These are phyloP conservation scores for Drosophila nigricruria DNA, from an alignment of 2,888 invertebrate genomes.

Conservation along the genomic window DNA sequence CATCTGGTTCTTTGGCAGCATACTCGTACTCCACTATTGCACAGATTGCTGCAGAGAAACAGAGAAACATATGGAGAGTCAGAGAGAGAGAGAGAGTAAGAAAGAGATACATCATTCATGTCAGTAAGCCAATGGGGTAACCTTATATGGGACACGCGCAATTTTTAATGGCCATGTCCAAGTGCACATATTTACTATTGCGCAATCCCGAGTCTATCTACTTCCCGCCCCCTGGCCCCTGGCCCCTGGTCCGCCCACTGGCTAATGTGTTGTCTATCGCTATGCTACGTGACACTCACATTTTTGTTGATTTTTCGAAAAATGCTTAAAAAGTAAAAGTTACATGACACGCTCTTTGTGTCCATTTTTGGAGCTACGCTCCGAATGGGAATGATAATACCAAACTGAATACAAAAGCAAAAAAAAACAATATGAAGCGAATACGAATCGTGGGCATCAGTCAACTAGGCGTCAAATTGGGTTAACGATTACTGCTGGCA, in stretches of 20 bases:
- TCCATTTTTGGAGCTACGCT: conserved; percentile 20
- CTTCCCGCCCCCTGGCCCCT: conserved; percentile 5
- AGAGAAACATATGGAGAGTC: neutral
- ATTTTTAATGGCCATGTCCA: conserved; percentile 50
- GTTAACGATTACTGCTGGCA: conserved; percentile 9
- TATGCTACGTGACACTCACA: conserved; percentile 62
- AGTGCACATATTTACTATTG: conserved; percentile 69
- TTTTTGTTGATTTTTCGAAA: conserved; percentile 41
- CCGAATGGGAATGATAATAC: conserved; percentile 36
- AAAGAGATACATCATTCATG: neutral
- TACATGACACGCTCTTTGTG: conserved; percentile 68
- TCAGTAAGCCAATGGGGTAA: conserved; percentile 40
- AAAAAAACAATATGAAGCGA: conserved; percentile 2
- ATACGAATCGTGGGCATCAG: conserved; percentile 26
- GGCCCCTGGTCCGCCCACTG: neutral
- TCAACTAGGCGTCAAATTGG: conserved; percentile 36
- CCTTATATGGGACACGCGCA: conserved; percentile 49
- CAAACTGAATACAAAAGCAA: neutral
- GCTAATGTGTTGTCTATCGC: conserved; percentile 27
- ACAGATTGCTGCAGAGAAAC: conserved; percentile 86
- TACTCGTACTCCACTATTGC: conserved; percentile 95
- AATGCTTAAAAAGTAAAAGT: conserved; percentile 72
- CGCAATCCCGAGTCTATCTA: conserved; percentile 52
- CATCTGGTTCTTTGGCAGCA: conserved; percentile 93
- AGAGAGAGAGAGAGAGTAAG: conserved; percentile 3